Evolutionary conservation across 2,888 invertebrate genomes (phyloP).

Genomic region (Xylota segnis): DNA sequence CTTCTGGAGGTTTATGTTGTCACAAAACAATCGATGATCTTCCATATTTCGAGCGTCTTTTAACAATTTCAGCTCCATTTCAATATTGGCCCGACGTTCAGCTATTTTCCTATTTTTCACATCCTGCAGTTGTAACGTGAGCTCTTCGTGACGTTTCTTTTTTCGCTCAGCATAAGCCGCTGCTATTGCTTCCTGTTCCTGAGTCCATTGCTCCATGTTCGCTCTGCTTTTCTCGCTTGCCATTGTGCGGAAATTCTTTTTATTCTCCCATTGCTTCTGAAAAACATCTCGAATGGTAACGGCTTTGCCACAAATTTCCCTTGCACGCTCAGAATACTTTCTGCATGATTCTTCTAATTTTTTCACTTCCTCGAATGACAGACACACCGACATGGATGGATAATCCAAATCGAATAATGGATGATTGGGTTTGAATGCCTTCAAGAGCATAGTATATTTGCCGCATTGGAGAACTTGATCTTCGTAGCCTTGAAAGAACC

Average conservation of each 20-base stretch:
- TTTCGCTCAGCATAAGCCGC: constrained; percentile 79
- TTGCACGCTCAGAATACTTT: constrained; percentile 78
- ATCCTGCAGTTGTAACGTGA: constrained; percentile 80
- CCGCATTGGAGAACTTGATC: constrained; percentile 90
- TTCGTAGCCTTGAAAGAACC: constrained; percentile 88
- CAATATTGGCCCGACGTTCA: constrained; percentile 80
- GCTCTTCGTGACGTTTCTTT: constrained; percentile 79
- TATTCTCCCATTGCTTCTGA: constrained; percentile 85
- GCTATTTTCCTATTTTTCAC: constrained; percentile 80
- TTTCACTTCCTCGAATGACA: constrained; percentile 81
- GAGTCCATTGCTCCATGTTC: constrained; percentile 81
- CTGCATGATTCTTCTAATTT: constrained; percentile 78
- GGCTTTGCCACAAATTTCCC: constrained; percentile 85
- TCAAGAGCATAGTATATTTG: constrained; percentile 89
- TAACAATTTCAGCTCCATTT: constrained; percentile 79
- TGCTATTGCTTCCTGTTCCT: constrained; percentile 78
- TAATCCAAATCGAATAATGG: constrained; percentile 81
- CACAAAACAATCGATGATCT: constrained; percentile 78
- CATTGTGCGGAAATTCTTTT: constrained; percentile 85
- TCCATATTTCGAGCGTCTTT: constrained; percentile 80
- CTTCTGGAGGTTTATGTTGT: constrained; percentile 80
- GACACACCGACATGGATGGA: constrained; percentile 82
- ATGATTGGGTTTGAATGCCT: constrained; percentile 88
- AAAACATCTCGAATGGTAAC: constrained; percentile 86
- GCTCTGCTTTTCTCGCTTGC: constrained; percentile 84